These are phyloP conservation scores for Pipistrellus pipistrellus DNA, from an alignment of 2,797 vertebrate genomes.

Conservation along the genomic window DNA sequence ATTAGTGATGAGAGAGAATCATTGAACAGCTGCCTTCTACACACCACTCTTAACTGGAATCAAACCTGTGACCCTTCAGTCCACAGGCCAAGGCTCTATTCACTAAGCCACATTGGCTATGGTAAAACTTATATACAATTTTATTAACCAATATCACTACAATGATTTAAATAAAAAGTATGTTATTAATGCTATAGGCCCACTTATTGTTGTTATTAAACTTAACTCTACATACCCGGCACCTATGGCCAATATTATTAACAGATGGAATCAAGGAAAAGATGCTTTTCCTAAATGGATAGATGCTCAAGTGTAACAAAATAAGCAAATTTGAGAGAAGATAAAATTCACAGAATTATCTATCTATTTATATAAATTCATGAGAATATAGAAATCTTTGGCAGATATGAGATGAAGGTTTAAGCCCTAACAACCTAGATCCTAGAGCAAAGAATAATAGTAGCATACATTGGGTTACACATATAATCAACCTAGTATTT, in stretches of 20 bases:
- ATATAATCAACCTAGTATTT: neutral
- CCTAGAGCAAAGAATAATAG: neutral
- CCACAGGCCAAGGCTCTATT: too few relatives aligned
- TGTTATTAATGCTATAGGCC: neutral
- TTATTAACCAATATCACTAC: neutral
- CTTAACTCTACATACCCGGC: neutral
- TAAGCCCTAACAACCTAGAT: neutral
- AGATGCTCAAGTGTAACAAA: neutral
- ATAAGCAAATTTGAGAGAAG: neutral
- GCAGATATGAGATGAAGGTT: neutral
- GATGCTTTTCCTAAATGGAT: neutral
- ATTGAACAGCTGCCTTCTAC: too few relatives aligned
- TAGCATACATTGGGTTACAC: neutral
- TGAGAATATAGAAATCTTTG: neutral
- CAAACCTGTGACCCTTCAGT: too few relatives aligned
- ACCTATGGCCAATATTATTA: neutral
- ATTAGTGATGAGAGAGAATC: too few relatives aligned
- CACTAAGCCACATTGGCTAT: too few relatives aligned
- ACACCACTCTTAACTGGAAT: too few relatives aligned
- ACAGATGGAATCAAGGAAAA: neutral
- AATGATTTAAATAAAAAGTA: neutral
- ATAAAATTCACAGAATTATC: neutral
- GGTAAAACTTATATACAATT: neutral
- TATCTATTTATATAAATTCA: neutral
- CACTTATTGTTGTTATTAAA: neutral